phyloP scores from a whole-genome alignment of 1,140 invertebrate species.

The Calosoma granatense region DNA sequence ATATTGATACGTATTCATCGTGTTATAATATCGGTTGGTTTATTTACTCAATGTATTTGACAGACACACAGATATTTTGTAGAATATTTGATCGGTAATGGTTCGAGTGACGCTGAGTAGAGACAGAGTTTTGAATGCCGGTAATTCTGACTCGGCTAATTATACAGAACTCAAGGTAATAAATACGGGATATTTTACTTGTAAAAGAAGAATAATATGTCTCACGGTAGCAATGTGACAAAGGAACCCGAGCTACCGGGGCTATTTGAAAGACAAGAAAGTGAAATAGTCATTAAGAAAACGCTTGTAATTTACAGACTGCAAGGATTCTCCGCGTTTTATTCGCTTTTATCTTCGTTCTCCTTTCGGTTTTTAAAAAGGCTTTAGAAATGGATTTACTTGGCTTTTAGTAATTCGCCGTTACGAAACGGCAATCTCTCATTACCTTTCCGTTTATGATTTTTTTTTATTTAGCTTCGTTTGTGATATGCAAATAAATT shows the following conservation, averaged over 20 bases:
- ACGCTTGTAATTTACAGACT: not conserved
- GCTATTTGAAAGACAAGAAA: not conserved
- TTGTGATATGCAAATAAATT: not conserved
- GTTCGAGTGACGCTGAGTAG: too few species aligned
- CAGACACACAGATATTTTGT: too few species aligned
- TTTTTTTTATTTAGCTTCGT: not conserved
- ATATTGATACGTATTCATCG: too few species aligned
- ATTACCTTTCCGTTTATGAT: not conserved
- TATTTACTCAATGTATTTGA: too few species aligned
- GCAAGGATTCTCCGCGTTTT: not conserved
- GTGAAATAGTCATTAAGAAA: slow-evolving; percentile 5
- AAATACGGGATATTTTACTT: not conserved
- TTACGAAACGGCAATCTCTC: not conserved
- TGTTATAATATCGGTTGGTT: too few species aligned
- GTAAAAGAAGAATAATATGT: not conserved
- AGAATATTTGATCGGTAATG: too few species aligned
- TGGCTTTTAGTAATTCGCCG: not conserved
- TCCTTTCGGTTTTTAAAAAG: slow-evolving; percentile 2
- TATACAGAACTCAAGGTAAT: slow-evolving; percentile 1
- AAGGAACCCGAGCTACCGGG: not conserved
- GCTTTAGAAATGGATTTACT: not conserved
- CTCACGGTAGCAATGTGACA: not conserved
- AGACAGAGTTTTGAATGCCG: too few species aligned
- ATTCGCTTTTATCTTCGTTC: not conserved
- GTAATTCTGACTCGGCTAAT: too few species aligned